phyloP scores from a whole-genome alignment of 1,140 invertebrate genomes.

The Diprion similis region DNA sequence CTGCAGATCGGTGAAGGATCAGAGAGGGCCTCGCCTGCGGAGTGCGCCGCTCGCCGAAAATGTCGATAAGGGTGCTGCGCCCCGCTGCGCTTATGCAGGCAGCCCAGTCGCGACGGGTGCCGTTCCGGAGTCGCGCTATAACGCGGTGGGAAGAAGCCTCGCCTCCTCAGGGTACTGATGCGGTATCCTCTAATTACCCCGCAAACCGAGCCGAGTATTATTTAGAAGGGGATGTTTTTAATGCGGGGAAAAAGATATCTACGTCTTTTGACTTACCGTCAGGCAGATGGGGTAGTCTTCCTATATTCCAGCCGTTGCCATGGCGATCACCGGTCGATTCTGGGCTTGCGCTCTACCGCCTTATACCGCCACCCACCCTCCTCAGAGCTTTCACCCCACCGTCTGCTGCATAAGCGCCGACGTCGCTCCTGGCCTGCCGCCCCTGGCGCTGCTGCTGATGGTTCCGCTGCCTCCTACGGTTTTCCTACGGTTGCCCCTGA shows the following conservation, averaged over 20 bases:
- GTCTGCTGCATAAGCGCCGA: no score
- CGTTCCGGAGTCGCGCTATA: constrained; percentile 13
- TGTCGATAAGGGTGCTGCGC: constrained; percentile 56
- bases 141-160: background rate
- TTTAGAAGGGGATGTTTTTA: constrained; percentile 6
- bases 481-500: no score
- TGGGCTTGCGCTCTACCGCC: constrained; percentile 44
- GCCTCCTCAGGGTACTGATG: background rate
- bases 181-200: background rate
- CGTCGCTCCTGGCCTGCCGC: no score
- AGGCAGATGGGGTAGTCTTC: constrained; percentile 29
- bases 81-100: constrained; percentile 39
- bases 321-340: constrained; percentile 54
- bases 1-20: constrained; percentile 29
- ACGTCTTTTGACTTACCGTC: constrained; percentile 17
- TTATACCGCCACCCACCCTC: background rate
- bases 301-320: constrained; percentile 48
- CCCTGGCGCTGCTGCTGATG: no score
- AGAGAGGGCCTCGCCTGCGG: constrained; percentile 34
- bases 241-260: constrained; percentile 11
- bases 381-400: background rate
- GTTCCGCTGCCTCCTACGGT: no score
- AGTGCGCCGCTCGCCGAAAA: constrained; percentile 52
- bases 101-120: constrained; percentile 19
- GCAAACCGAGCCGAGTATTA: background rate